These are phyloP conservation scores for Trachelipus rathkii DNA, from an alignment of 1,140 invertebrate genomes.

Conservation along the genomic window DNA sequence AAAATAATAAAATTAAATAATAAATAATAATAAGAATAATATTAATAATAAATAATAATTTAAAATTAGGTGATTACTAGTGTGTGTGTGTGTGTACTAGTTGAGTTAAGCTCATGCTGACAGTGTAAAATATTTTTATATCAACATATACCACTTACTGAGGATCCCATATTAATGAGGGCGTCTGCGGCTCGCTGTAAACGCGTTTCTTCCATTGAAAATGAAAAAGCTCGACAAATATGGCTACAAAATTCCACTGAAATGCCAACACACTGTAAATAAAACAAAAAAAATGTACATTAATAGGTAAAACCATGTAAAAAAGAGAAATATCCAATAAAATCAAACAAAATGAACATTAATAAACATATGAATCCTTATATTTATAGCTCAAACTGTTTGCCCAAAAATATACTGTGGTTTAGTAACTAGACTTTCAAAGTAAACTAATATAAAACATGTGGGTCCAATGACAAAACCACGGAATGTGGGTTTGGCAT, in stretches of 20 bases:
- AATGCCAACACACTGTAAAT: constrained; percentile 74
- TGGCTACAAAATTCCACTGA: constrained; percentile 93
- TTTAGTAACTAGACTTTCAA: background rate
- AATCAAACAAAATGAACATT: background rate
- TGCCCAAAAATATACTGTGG: no score
- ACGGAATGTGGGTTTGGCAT: no score
- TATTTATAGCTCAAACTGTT: no score
- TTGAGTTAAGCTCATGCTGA: background rate
- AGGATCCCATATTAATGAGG: constrained; percentile 74
- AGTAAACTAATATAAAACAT: background rate
- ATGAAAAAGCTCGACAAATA: constrained; percentile 63
- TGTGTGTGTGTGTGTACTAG: background rate
- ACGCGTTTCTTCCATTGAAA: constrained; percentile 58
- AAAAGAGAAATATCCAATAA: background rate
- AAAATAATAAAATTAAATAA: background rate
- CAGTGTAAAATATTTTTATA: background rate
- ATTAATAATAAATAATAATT: background rate
- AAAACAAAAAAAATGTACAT: constrained; percentile 22
- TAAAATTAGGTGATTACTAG: no score
- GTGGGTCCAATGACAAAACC: background rate
- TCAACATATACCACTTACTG: constrained; percentile 59
- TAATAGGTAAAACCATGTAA: background rate
- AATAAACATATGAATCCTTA: no score
- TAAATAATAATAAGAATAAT: background rate
- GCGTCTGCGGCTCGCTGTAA: constrained; percentile 65